Base-by-base conservation (phyloP, 2,888 invertebrate genomes). In the Torymus auratus region DNA sequence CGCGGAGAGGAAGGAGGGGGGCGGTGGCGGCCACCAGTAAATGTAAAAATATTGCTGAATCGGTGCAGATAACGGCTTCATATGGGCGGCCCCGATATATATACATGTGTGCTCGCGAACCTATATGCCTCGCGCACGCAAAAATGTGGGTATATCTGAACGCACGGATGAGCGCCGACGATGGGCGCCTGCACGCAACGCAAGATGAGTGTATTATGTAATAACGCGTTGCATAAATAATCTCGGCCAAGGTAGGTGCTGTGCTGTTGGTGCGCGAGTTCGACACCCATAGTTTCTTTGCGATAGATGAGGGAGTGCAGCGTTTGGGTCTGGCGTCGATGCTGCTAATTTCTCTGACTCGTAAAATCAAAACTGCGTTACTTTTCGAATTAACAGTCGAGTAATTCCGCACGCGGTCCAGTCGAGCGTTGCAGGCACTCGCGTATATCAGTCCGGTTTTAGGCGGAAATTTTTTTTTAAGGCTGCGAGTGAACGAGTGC, bases 1-100 rank as follows among this genome's bases (percentile, higher is more conserved):
- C n/a, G 72, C 77, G 61, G 62, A 58, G 76, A 72, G 80, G 65
- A 71, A 69, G 67, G 52, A 72, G 58, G 28, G 12, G 80, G 77
- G 83, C 20, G 81, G 67, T 68, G 64, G 83, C 64, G 75, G 55
- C 2, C 41, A 55, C 69, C 83, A 81, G 87, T 86, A 88, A 88
- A 88, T 88, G 88, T 87, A 88, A 88, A 89, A 89, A 89, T 89
- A 88, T 89, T 88, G 88, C 88, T 87, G 88, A 89, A 89, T 88
- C 88, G 87, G 88, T 88, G 86, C 84, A 88, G 88, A 89, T 89
- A 89, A 88, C 88, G 86, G 87, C 86, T 87, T 87, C 87, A 87
- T 87, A 87, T 84, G 88, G 86, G 85, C 84, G 75, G 41, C 83
- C 84, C 58, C 17, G 86, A 86, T 86, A 85, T 84, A 84, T 83